phyloP scores from a whole-genome alignment of 2,888 invertebrate genomes.

The Limnephilus rhombicus region DNA sequence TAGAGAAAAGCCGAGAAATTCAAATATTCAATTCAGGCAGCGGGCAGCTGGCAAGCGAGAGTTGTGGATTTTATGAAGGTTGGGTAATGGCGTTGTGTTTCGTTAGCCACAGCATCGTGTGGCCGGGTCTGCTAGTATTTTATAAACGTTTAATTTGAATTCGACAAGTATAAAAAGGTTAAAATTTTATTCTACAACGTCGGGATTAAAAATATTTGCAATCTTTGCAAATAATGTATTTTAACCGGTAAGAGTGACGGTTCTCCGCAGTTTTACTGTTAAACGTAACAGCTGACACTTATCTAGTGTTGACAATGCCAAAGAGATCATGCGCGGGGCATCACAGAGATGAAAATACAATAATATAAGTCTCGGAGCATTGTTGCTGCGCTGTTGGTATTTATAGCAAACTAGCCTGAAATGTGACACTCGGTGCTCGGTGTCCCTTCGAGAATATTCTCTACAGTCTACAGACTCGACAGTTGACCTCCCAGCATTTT shows the following conservation, averaged over 20 bases:
- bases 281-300: not conserved
- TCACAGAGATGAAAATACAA: not conserved
- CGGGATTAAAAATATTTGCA: not conserved
- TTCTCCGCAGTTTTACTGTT: not conserved
- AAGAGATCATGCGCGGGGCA: not conserved
- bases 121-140: too few relatives aligned
- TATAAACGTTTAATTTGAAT: too few relatives aligned
- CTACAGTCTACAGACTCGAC: not conserved
- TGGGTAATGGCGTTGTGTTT: too few relatives aligned
- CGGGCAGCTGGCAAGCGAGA: too few relatives aligned
- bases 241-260: not conserved
- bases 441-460: not conserved
- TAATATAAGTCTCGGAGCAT: not conserved
- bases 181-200: not conserved
- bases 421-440: not conserved
- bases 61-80: too few relatives aligned
- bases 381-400: not conserved
- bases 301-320: slow-evolving; percentile 15
- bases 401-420: not conserved
- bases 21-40: too few relatives aligned
- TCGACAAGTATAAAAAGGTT: too few relatives aligned
- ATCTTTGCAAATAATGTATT: not conserved
- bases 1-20: too few relatives aligned
- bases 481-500: not conserved
- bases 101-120: too few relatives aligned